Base-by-base conservation (phyloP, 2,888 invertebrate species). In the Adineta ricciae region DNA sequence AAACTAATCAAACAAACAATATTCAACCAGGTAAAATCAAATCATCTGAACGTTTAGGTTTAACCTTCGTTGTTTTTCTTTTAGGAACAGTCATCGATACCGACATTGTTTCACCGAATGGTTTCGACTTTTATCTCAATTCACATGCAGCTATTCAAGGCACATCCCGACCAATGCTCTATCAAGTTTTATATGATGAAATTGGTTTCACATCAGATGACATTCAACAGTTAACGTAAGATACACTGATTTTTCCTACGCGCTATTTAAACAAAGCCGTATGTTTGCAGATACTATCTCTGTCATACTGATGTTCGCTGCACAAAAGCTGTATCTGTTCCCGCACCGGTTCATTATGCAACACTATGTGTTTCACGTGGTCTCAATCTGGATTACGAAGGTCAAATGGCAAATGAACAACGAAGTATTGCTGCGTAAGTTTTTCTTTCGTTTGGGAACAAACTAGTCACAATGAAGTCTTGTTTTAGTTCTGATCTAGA, bases 121-220 rank as follows among this genome's bases (percentile, higher is more conserved):
- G n/a, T 4, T 64, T 64, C 14, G 56, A 64, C 27, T 64, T 64
- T 64, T 64, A 64, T 64, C 27, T 64, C 11, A 64, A 64, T 64
- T 64, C 56, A 21, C 56, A 64, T 64, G 56, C 56, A 27, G 56
- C 56, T 27, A 64, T 64, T 8, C n/a, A 27, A 27, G 56, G 56
- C 9, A 64, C 56, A 9, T 27, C 27, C 7, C 56, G 27, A 27
- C 56, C 56, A 64, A 27, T 64, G 4, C 56, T 64, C 4, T 64
- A 64, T 64, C 56, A 64, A 27, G 56, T 64, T 64, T 64, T 64
- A 64, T 64, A 64, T 64, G 56, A 64, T 64, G 56, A 64, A 64
- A 64, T 64, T 64, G 56, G 56, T 64, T 64, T 64, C 14, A 64
- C 56, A 27, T 27, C 27, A 27, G 56, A 64, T 64, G 56, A 64